Evolutionary conservation across 2,888 invertebrate species (phyloP), one percentile per base, ranked within the genome.

Genomic region (Caenorhabditis doughertyi): DNA sequence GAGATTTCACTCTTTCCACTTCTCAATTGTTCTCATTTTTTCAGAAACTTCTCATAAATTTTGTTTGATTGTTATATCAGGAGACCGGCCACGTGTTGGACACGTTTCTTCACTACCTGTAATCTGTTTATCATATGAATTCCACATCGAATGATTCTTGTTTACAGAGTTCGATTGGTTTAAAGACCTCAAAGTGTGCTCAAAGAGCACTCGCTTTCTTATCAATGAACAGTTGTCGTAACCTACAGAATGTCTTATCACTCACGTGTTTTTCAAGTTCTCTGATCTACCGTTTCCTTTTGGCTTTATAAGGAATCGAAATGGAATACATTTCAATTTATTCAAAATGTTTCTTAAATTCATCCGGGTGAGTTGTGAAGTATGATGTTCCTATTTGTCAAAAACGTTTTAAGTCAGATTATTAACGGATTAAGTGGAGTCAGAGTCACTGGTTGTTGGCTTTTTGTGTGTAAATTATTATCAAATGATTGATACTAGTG

Each of bases 111-210:
- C 51, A 25, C 11, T 21, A n/a, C 16, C 16, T n/a, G 7, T 67
- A 58, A 67, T 65, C 74, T 65, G 55, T 65, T 74, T 74, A 55
- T 64, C 56, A 56, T 27, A 18, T 16, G 25, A 25, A 29, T 62
- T 55, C 32, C 58, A 16, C 42, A 62, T 74, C 56, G 65, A 39
- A 47, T 16, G 39, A 65, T 44, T 56, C 44, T 53, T 77, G 68
- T 77, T 77, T 51, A 68, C 77, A 62, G 65, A 65, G 56, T 65
- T 65, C 55, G 68, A 47, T 42, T 65, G 51, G 65, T 21, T 51
- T 51, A 64, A 21, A 77, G 68, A 68, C 68, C 35, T 62, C 77
- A 77, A 62, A 77, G 77, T 77, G 68, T 77, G 77, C 68, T 60
- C 77, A 77, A 29, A 77, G 77, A 77, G 77, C 77, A 68, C 68